A percentile compares a stretch with the other conserved stretches of the same genome.
Evolutionary conservation across 2,888 invertebrate species (phyloP).

Genomic region (Cabera pusaria): DNA sequence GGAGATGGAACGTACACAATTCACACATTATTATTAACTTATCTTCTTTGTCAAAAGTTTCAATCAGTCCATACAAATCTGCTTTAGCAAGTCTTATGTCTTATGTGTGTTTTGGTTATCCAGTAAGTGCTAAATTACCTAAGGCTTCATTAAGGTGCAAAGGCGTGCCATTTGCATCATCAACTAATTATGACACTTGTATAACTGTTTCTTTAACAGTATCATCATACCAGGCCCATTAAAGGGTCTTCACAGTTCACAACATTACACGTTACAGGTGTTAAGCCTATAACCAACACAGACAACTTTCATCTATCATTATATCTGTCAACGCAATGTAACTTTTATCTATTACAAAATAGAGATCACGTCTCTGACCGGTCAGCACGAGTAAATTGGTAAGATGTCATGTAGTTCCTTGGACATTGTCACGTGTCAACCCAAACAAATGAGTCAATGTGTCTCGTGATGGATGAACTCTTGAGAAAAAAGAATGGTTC

Average conservation of each 20-base stretch:
- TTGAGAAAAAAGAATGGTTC: constrained; percentile 27
- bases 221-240: constrained; percentile 20
- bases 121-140: constrained; percentile 1
- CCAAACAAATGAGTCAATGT: constrained; percentile 32
- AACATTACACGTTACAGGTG: constrained; percentile 28
- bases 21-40: no score
- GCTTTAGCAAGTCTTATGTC: no score
- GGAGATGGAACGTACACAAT: no score
- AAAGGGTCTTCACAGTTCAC: constrained; percentile 22
- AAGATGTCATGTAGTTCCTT: constrained; percentile 25
- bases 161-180: constrained; percentile 11
- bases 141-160: constrained; percentile 5
- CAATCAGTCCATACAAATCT: no score
- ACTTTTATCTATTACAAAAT: constrained; percentile 12
- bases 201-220: constrained; percentile 8
- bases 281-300: constrained; percentile 12
- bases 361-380: constrained; percentile 8
- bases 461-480: constrained; percentile 29
- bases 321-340: constrained; percentile 5
- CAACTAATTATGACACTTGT: constrained; percentile 5
- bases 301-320: constrained; percentile 2
- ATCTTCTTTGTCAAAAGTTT: no score
- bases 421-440: constrained; percentile 29
- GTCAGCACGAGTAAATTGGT: constrained; percentile 11
- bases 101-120: constrained; percentile 1